A percentile compares a stretch with the other conserved stretches of the same genome.
These are phyloP conservation scores for Drosophila melanica DNA, from an alignment of 1,140 invertebrate species.

Conservation along the genomic window DNA sequence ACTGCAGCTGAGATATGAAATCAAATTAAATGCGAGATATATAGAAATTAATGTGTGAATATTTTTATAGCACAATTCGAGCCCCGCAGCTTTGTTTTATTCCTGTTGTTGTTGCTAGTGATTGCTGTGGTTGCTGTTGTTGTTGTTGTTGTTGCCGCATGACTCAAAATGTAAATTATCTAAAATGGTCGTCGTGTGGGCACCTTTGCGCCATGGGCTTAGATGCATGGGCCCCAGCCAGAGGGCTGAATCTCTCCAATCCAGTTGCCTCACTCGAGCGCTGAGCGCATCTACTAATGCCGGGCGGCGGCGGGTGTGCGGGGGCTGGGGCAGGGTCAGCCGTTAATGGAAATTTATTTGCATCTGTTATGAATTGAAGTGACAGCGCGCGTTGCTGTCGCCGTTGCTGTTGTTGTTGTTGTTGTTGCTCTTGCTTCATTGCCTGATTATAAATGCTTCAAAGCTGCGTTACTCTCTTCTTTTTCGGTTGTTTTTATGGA, in stretches of 20 bases:
- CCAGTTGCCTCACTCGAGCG: slow-evolving; percentile 6
- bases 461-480: slow-evolving; percentile 4
- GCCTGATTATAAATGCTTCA: slow-evolving; percentile 7
- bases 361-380: slow-evolving; percentile 77
- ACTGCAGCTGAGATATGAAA: slow-evolving; percentile 20
- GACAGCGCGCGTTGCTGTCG: slow-evolving; percentile 67
- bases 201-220: slow-evolving; percentile 20
- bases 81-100: slow-evolving; percentile 20
- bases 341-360: slow-evolving; percentile 80
- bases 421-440: slow-evolving; percentile 17
- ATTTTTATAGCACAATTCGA: slow-evolving; percentile 49
- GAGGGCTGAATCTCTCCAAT: slow-evolving; percentile 6
- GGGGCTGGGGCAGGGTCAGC: not conserved
- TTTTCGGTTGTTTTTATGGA: slow-evolving; percentile 27
- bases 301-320: not conserved
- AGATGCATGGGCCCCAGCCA: not conserved
- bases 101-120: not conserved
- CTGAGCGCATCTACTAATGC: slow-evolving; percentile 1
- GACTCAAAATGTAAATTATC: slow-evolving; percentile 64
- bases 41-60: slow-evolving; percentile 68
- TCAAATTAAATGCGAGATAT: slow-evolving; percentile 40
- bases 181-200: slow-evolving; percentile 47
- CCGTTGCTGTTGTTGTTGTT: slow-evolving; percentile 2
- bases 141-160: slow-evolving; percentile 23
- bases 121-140: not conserved